Evolutionary conservation across 2,888 invertebrate genomes (phyloP).

Genomic region (Suillia variegata): DNA sequence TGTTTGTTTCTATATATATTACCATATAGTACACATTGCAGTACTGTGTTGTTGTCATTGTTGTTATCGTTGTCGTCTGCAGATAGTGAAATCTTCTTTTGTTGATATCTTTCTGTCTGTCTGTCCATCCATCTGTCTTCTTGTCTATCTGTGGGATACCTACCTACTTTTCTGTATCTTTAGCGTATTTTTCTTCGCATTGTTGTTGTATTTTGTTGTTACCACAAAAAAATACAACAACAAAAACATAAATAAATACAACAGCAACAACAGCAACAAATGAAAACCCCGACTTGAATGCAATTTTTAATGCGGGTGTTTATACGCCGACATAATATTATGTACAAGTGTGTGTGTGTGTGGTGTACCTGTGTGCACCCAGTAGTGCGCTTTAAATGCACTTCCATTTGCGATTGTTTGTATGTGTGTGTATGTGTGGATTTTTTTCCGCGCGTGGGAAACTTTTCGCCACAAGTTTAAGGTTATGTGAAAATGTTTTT

Average conservation of each 20-base stretch:
- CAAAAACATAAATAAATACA: too few relatives aligned
- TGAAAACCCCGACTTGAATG: too few relatives aligned
- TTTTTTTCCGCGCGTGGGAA: slow-evolving; percentile 7
- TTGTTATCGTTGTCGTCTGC: neutral
- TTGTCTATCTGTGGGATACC: neutral
- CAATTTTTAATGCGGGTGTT: too few relatives aligned
- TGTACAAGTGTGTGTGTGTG: neutral
- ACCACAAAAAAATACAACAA: too few relatives aligned
- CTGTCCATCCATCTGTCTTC: neutral
- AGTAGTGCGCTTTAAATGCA: neutral
- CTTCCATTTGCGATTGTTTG: neutral
- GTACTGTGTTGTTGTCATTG: neutral
- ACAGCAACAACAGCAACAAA: neutral
- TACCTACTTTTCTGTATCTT: neutral
- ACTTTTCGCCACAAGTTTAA: slow-evolving; percentile 25
- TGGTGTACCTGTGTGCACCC: neutral
- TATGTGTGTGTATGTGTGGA: neutral
- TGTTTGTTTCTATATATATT: too few relatives aligned
- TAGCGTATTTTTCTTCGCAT: slow-evolving; percentile 14
- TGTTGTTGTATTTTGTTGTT: too few relatives aligned
- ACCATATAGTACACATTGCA: too few relatives aligned
- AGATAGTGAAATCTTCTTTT: neutral
- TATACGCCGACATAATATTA: too few relatives aligned
- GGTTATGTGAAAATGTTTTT: slow-evolving; percentile 14
- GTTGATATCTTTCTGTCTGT: neutral